Conservation (phyloP, 2,797 vertebrate species). For the Gallinago nigripennis region DNA sequence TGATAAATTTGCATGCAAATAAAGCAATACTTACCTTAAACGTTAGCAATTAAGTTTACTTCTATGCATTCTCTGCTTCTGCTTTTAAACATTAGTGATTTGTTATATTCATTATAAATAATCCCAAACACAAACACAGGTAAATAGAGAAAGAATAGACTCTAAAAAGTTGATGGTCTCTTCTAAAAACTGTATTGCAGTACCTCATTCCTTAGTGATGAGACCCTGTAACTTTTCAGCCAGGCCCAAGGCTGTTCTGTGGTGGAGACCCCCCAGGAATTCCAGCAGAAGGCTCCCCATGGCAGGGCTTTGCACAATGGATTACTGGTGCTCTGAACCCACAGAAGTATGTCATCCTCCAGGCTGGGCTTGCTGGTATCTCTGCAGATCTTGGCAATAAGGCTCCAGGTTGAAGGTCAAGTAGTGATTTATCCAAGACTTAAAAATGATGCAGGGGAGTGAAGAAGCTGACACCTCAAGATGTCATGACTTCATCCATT, state of each 20-base stretch:
- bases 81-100: not conserved
- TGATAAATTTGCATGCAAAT: not conserved
- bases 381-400: not conserved
- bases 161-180: not conserved
- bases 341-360: fast-evolving
- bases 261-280: not conserved
- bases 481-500: not conserved
- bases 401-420: not conserved
- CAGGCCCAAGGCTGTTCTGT: not conserved
- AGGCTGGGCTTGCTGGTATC: not conserved
- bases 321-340: not conserved
- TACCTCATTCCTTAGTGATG: not conserved
- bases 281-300: not conserved
- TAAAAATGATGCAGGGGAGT: not conserved
- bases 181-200: not conserved
- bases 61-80: not conserved
- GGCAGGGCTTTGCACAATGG: not conserved
- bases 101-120: not conserved
- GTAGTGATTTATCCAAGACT: not conserved
- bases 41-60: not conserved
- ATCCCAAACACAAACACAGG: not conserved
- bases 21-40: not conserved
- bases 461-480: not conserved
- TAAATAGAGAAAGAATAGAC: not conserved
- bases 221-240: not conserved